phyloP scores from a whole-genome alignment of 2,113 vertebrate genomes.

The Ardeotis arabs region DNA sequence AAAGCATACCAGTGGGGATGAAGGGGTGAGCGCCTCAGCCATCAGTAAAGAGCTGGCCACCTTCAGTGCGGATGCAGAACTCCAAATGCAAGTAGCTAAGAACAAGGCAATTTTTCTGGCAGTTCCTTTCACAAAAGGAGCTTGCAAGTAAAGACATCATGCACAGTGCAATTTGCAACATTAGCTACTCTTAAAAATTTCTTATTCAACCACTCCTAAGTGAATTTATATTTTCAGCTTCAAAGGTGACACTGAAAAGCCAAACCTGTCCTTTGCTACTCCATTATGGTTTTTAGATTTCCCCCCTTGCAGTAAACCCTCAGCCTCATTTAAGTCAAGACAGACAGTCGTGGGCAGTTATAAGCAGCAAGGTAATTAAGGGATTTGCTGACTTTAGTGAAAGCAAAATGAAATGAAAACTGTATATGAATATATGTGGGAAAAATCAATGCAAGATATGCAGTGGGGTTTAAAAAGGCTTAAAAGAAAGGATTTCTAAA shows the following conservation, averaged over 20 bases:
- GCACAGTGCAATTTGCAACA: background rate
- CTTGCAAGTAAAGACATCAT: background rate
- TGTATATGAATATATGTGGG: background rate
- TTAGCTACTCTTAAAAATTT: too few relatives aligned
- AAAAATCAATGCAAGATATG: constrained; percentile 31
- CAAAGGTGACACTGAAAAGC: background rate
- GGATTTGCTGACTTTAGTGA: constrained; percentile 50
- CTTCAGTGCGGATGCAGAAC: too few relatives aligned
- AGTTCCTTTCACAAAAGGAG: background rate
- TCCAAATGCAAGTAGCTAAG: background rate
- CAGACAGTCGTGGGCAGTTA: background rate
- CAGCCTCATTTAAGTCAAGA: background rate
- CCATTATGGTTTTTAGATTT: background rate
- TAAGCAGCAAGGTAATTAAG: constrained; percentile 30
- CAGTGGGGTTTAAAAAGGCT: constrained; percentile 48
- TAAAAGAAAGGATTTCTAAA: constrained; percentile 27
- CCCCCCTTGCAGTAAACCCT: background rate
- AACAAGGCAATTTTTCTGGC: background rate
- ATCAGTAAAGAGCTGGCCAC: too few relatives aligned
- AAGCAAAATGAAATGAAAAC: constrained; percentile 52
- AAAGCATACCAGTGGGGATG: too few relatives aligned
- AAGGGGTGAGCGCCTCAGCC: too few relatives aligned
- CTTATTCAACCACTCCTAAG: background rate
- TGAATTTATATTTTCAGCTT: background rate
- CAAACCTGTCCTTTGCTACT: background rate